phyloP scores from a whole-genome alignment of 2,113 vertebrate genomes.

The Macaca nemestrina region DNA sequence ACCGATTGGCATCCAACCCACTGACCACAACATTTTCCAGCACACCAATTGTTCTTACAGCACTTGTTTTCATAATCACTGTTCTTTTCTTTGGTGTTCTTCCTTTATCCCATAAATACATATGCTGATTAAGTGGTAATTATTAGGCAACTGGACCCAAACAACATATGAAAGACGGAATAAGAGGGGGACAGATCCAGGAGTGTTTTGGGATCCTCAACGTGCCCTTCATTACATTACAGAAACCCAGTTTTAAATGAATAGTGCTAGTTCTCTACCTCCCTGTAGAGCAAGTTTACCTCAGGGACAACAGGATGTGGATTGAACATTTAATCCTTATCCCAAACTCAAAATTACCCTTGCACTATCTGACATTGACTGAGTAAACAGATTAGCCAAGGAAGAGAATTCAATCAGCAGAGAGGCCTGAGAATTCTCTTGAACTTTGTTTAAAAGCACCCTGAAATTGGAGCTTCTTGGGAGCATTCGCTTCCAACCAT shows the following conservation, averaged over 20 bases:
- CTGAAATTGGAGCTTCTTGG: slow-evolving; percentile 36
- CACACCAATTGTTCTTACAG: not conserved
- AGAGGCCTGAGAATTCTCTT: not conserved
- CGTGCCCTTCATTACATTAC: not conserved
- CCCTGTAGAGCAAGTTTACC: slow-evolving; percentile 48
- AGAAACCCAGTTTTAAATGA: not conserved
- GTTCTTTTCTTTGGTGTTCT: not conserved
- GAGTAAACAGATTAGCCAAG: not conserved
- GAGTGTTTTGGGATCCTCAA: not conserved
- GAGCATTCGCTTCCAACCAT: not conserved
- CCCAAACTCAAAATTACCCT: not conserved
- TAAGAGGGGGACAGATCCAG: not conserved
- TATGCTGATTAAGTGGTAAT: not conserved
- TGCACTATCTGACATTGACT: not conserved
- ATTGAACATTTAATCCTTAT: not conserved
- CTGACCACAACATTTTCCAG: not conserved
- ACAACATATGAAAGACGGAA: not conserved
- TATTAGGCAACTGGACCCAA: not conserved
- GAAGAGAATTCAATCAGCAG: not conserved
- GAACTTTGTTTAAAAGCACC: not conserved
- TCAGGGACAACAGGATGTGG: not conserved
- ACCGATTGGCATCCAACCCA: not conserved
- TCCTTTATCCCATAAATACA: not conserved
- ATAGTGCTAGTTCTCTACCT: not conserved
- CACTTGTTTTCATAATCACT: not conserved